Percentiles rank a stretch among this genome's conserved stretches.
phyloP scores from a whole-genome alignment of 2,797 vertebrate genomes.

The Sitta carolinensis region DNA sequence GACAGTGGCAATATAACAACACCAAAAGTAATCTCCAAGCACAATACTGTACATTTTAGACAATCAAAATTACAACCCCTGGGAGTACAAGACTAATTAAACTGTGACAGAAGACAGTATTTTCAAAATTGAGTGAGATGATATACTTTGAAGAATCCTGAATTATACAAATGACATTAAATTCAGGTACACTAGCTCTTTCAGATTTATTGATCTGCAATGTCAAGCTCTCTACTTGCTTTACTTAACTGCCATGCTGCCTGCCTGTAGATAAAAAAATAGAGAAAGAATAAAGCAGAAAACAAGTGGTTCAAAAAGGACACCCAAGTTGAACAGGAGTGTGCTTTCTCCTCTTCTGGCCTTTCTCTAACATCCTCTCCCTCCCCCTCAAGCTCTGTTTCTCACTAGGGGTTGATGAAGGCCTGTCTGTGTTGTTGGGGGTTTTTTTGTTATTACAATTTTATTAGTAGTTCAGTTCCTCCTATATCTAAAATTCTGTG shows the following conservation, averaged over 20 bases:
- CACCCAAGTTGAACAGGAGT: neutral
- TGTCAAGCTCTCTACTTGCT: neutral
- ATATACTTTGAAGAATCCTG: neutral
- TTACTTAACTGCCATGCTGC: neutral
- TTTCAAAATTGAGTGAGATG: neutral
- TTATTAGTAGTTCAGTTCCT: conserved; percentile 22
- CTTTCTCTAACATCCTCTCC: neutral
- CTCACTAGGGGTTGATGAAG: neutral
- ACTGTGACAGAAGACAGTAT: neutral
- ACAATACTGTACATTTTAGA: neutral
- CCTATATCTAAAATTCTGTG: neutral
- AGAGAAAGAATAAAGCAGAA: neutral
- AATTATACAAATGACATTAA: neutral
- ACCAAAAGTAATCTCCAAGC: neutral
- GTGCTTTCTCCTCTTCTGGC: neutral
- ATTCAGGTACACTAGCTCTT: neutral
- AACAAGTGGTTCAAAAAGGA: neutral
- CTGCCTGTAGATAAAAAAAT: neutral
- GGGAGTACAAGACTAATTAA: conserved; percentile 18
- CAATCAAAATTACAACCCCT: neutral
- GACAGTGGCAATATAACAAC: neutral
- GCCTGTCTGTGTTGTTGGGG: neutral
- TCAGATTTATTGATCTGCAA: neutral
- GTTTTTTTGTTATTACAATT: neutral
- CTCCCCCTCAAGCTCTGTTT: neutral